Evolutionary conservation across 2,797 vertebrate species (phyloP).

Genomic region (Gambusia yucatana): DNA sequence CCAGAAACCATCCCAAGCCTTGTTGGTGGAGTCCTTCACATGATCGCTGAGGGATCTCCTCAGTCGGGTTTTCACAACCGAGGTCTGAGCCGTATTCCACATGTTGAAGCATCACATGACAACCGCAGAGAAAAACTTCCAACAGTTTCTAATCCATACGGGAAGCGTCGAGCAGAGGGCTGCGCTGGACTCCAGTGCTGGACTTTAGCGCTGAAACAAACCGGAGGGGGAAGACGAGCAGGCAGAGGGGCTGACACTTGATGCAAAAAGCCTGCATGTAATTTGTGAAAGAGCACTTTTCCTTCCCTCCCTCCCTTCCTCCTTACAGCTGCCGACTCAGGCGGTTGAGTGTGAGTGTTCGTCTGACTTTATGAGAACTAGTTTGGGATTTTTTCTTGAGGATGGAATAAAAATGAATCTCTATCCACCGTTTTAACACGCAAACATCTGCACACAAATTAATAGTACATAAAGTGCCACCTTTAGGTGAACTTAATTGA

Average conservation of each 20-base stretch:
- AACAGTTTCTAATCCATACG: conserved; percentile 20
- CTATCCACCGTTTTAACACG: neutral
- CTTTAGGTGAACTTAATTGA: neutral
- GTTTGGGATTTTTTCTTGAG: neutral
- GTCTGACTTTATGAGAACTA: neutral
- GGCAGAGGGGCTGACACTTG: conserved; percentile 61
- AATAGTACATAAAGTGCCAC: neutral
- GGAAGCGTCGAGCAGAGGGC: conserved; percentile 8
- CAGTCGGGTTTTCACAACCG: conserved; percentile 60
- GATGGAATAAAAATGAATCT: neutral
- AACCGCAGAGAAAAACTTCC: neutral
- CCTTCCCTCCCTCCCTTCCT: conserved; percentile 46
- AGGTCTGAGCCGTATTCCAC: conserved; percentile 71
- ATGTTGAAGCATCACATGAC: conserved; percentile 31
- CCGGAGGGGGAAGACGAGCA: conserved; percentile 19
- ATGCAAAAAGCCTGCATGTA: conserved; percentile 72
- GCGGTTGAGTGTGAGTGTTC: conserved; percentile 13
- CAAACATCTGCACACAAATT: neutral
- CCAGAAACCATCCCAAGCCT: conserved; percentile 87
- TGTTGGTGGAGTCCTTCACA: conserved; percentile 81
- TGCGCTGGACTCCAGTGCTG: conserved; percentile 9
- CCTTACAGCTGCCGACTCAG: conserved; percentile 52
- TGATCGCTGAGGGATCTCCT: conserved; percentile 86
- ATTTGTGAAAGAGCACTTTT: conserved; percentile 52
- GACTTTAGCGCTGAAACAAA: conserved; percentile 28